phyloP scores from a whole-genome alignment of 1,140 invertebrate genomes.

The Belonocnema kinseyi region DNA sequence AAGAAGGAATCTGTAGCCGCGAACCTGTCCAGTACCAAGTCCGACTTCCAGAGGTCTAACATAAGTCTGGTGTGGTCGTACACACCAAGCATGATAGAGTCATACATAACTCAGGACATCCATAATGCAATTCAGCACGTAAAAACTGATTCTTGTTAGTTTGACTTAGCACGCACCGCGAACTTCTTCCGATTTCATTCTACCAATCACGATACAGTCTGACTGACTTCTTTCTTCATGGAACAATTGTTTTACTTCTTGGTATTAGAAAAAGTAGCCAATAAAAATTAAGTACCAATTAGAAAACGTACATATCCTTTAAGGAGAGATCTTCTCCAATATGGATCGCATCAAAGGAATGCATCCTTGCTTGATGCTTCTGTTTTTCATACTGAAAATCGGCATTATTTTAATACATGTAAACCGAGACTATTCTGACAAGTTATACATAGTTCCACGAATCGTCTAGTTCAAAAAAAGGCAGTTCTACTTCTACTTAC shows the following conservation, averaged over 20 bases:
- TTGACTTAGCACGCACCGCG: slow-evolving; percentile 57
- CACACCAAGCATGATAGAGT: slow-evolving; percentile 65
- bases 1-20: slow-evolving; percentile 46
- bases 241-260: slow-evolving; percentile 27
- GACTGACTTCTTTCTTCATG: neutral
- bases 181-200: slow-evolving; percentile 25
- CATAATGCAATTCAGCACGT: slow-evolving; percentile 69
- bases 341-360: neutral
- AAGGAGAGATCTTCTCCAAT: neutral
- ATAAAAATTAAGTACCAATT: slow-evolving; percentile 32
- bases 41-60: slow-evolving; percentile 40
- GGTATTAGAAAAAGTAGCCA: slow-evolving; percentile 19
- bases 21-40: slow-evolving; percentile 40
- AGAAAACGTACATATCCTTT: slow-evolving; percentile 18
- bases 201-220: slow-evolving; percentile 7
- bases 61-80: slow-evolving; percentile 51
- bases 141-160: slow-evolving; percentile 70
- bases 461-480: no score
- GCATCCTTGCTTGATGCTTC: no score
- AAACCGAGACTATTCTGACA: no score
- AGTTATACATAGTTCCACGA: no score
- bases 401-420: no score
- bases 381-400: no score
- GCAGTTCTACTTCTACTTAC: no score
- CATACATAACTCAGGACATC: slow-evolving; percentile 70